These are phyloP conservation scores for Acanthornis magna DNA, from an alignment of 2,797 vertebrate genomes.

Conservation along the genomic window DNA sequence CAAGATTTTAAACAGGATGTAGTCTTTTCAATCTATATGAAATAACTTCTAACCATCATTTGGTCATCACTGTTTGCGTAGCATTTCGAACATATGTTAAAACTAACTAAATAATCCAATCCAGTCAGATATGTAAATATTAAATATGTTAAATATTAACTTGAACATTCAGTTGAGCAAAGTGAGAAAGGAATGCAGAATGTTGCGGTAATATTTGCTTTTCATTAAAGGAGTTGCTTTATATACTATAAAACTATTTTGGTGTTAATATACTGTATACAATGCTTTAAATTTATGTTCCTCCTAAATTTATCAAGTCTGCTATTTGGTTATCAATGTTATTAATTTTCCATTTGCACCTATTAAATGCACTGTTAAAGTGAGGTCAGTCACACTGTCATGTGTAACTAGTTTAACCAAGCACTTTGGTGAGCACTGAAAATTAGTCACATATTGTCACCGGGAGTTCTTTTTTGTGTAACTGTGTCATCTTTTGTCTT, in stretches of 20 bases:
- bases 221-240: background rate
- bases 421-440: background rate
- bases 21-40: background rate
- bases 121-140: background rate
- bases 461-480: background rate
- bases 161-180: background rate
- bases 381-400: background rate
- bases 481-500: background rate
- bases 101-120: background rate
- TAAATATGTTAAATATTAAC: slow-evolving; percentile 1
- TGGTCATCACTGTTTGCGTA: background rate
- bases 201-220: background rate
- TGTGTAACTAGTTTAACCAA: background rate
- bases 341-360: background rate
- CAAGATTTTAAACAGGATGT: background rate
- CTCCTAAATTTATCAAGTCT: background rate
- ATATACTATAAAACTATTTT: background rate
- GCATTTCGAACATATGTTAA: background rate
- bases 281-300: background rate
- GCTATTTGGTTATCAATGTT: background rate
- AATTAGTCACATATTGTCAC: background rate
- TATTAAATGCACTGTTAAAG: background rate
- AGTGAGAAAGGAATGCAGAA: background rate
- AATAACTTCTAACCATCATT: background rate
- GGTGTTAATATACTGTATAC: background rate